phyloP scores from a whole-genome alignment of 2,888 invertebrate genomes.

The Phoronis australis region DNA sequence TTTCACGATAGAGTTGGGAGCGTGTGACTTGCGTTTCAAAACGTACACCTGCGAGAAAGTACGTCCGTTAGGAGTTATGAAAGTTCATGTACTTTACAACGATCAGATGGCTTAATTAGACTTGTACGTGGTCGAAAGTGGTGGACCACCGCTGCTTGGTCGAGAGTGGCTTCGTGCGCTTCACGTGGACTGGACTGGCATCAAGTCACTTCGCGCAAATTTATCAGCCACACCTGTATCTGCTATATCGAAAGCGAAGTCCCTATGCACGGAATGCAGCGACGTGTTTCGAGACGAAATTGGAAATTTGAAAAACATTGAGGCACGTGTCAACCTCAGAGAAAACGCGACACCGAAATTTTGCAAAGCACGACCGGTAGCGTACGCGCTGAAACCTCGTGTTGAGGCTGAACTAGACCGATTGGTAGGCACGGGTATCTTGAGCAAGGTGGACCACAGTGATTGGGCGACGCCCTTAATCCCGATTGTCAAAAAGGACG shows the following conservation, averaged over 20 bases:
- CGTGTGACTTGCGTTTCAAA: slow-evolving; percentile 1
- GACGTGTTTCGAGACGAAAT: background rate
- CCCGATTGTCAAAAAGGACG: too few species aligned
- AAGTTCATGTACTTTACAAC: background rate
- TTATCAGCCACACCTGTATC: too few species aligned
- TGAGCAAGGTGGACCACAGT: background rate
- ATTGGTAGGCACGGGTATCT: slow-evolving; percentile 10
- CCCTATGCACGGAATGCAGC: background rate
- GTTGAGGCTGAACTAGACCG: slow-evolving; percentile 18
- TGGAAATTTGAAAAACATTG: slow-evolving; percentile 5
- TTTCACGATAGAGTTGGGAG: background rate
- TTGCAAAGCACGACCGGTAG: slow-evolving; percentile 4
- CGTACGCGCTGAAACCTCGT: slow-evolving; percentile 16
- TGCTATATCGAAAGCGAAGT: background rate
- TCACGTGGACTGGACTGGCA: slow-evolving; percentile 9
- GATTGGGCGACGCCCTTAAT: too few species aligned
- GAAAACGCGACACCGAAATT: slow-evolving; percentile 4
- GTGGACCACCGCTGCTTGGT: slow-evolving; percentile 8
- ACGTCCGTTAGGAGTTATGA: background rate
- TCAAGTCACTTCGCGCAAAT: too few species aligned
- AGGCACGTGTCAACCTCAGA: background rate
- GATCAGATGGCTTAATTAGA: background rate
- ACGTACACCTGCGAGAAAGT: slow-evolving; percentile 1
- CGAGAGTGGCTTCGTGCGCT: slow-evolving; percentile 6
- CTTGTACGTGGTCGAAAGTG: background rate